These are phyloP conservation scores for Chironomus striatipennis DNA, from an alignment of 1,140 invertebrate genomes.

Conservation along the genomic window DNA sequence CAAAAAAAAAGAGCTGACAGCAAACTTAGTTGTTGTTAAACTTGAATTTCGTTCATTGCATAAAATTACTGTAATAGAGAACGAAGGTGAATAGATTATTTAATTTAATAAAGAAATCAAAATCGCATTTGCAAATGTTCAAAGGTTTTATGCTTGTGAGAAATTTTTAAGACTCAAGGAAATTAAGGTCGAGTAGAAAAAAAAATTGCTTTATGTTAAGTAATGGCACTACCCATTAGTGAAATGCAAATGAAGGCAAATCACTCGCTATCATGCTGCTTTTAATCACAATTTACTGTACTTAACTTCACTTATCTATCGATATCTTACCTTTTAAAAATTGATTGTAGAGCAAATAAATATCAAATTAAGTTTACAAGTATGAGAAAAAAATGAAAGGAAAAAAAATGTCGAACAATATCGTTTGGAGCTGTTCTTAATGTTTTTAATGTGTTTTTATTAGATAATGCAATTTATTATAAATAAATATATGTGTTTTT, in stretches of 20 bases:
- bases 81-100: background rate
- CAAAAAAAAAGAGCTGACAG: background rate
- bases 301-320: background rate
- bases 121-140: background rate
- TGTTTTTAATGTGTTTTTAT: too few species aligned
- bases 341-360: background rate
- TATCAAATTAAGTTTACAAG: slow-evolving; percentile 1
- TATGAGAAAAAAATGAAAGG: background rate
- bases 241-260: slow-evolving; percentile 12
- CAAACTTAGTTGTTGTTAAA: background rate
- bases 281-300: slow-evolving; percentile 4
- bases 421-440: too few species aligned
- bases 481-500: too few species aligned
- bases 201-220: too few species aligned
- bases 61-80: background rate
- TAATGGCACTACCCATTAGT: background rate
- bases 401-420: background rate
- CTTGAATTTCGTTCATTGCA: background rate
- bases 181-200: background rate
- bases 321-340: background rate
- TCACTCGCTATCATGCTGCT: slow-evolving; percentile 5
- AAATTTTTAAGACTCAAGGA: background rate
- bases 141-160: background rate
- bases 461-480: too few species aligned
- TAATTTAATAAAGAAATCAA: slow-evolving; percentile 15